A percentile compares a stretch with the other conserved stretches of the same genome.
phyloP scores from a whole-genome alignment of 2,888 invertebrate species.

The Schizaphis graminum region DNA sequence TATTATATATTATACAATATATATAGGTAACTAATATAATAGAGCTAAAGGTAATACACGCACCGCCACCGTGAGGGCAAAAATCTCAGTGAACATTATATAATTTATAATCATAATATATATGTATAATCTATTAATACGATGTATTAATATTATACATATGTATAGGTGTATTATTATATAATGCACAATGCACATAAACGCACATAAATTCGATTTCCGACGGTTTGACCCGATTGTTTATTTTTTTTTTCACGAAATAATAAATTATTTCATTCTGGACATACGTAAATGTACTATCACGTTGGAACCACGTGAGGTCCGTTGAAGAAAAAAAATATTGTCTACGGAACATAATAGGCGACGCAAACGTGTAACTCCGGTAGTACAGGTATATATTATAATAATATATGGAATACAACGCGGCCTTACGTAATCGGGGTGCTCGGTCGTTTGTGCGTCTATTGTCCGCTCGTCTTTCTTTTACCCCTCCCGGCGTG shows the following conservation, averaged over 20 bases:
- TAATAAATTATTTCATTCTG: neutral
- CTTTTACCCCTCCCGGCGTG: conserved; percentile 5
- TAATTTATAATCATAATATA: neutral
- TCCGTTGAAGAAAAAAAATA: conserved; percentile 17
- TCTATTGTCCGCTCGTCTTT: conserved; percentile 55
- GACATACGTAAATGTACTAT: neutral
- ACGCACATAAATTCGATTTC: neutral
- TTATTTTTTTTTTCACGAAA: conserved; percentile 25
- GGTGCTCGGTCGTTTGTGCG: conserved; percentile 39
- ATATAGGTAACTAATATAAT: neutral
- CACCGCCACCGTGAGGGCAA: neutral
- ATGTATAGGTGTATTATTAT: neutral
- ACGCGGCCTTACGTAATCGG: conserved; percentile 56
- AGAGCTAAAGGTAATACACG: neutral
- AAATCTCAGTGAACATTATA: neutral
- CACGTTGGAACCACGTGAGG: conserved; percentile 24
- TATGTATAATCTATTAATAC: neutral
- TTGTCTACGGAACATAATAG: conserved; percentile 5
- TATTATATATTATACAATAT: neutral
- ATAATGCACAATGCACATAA: neutral
- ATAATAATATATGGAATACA: neutral
- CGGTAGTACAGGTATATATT: conserved; percentile 59
- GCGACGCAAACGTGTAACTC: conserved; percentile 55
- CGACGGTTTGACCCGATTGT: conserved; percentile 13
- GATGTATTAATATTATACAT: neutral